Evolutionary conservation across 2,888 invertebrate species (phyloP).

Genomic region (Orthosia incerta): DNA sequence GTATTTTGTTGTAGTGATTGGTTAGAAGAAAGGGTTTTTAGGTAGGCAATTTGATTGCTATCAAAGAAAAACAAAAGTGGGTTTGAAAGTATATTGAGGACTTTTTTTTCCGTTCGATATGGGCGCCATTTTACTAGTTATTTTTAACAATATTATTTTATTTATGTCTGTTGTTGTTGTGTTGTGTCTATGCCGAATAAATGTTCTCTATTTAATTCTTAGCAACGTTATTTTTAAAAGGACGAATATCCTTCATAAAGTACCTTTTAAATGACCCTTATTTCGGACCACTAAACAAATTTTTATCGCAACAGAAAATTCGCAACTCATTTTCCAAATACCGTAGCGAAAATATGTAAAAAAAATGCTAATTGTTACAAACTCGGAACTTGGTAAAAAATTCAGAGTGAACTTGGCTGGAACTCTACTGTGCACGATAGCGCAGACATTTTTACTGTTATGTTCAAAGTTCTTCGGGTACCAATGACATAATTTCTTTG

Average conservation of each 20-base stretch:
- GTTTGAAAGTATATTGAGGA: background rate
- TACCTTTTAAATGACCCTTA: background rate
- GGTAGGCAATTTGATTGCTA: background rate
- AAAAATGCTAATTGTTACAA: slow-evolving; percentile 56
- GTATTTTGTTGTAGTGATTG: background rate
- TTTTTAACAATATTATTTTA: no score
- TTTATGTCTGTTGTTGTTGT: no score
- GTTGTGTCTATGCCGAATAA: no score
- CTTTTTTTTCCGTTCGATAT: no score
- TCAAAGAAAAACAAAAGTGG: background rate
- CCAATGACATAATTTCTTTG: slow-evolving; percentile 62
- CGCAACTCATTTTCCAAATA: slow-evolving; percentile 38
- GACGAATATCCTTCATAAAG: background rate
- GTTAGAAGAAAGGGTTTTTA: background rate
- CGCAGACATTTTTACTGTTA: slow-evolving; percentile 68
- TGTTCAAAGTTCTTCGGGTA: slow-evolving; percentile 56
- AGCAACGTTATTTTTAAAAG: no score
- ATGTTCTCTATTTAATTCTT: no score
- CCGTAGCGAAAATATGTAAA: slow-evolving; percentile 46
- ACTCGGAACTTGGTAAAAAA: slow-evolving; percentile 53
- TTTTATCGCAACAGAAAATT: slow-evolving; percentile 35
- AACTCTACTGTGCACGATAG: slow-evolving; percentile 57
- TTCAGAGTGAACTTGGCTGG: slow-evolving; percentile 48
- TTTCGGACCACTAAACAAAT: slow-evolving; percentile 10
- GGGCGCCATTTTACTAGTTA: no score